Conservation (phyloP, 1,140 invertebrate genomes). For the Ephestia elutella region DNA sequence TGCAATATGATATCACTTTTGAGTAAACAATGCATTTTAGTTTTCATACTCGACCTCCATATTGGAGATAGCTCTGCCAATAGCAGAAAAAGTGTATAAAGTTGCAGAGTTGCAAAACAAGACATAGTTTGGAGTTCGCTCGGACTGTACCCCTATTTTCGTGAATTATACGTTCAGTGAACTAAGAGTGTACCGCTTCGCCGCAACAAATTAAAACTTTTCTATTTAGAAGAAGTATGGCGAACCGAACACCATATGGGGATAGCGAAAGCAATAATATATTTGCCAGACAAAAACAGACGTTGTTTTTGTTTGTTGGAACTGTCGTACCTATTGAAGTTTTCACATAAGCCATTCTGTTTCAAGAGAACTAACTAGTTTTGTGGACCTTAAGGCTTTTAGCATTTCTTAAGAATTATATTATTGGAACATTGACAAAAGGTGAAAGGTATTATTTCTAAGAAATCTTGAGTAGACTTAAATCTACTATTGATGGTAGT, state of each 20-base stretch:
- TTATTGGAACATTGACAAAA: no score
- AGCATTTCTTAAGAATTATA: no score
- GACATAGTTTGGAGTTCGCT: not conserved
- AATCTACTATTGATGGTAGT: no score
- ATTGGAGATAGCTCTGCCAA: not conserved
- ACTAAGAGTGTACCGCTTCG: not conserved
- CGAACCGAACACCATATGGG: slow-evolving; percentile 24
- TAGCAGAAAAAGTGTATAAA: not conserved
- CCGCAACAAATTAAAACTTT: slow-evolving; percentile 48
- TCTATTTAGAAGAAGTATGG: slow-evolving; percentile 42
- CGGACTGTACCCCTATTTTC: not conserved
- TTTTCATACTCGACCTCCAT: no score
- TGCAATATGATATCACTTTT: no score
- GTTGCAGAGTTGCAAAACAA: slow-evolving; percentile 1
- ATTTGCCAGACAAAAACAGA: slow-evolving; percentile 24
- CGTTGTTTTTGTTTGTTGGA: slow-evolving; percentile 30
- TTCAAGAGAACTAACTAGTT: not conserved
- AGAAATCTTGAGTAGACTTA: no score
- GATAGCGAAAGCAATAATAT: slow-evolving; percentile 30
- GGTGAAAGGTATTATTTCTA: no score
- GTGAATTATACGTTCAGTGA: slow-evolving; percentile 2
- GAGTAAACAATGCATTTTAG: no score
- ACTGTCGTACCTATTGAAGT: slow-evolving; percentile 20
- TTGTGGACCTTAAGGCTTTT: no score
- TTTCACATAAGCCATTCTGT: slow-evolving; percentile 22